phyloP scores from a whole-genome alignment of 2,113 vertebrate species.

The Pomatostomus ruficeps region DNA sequence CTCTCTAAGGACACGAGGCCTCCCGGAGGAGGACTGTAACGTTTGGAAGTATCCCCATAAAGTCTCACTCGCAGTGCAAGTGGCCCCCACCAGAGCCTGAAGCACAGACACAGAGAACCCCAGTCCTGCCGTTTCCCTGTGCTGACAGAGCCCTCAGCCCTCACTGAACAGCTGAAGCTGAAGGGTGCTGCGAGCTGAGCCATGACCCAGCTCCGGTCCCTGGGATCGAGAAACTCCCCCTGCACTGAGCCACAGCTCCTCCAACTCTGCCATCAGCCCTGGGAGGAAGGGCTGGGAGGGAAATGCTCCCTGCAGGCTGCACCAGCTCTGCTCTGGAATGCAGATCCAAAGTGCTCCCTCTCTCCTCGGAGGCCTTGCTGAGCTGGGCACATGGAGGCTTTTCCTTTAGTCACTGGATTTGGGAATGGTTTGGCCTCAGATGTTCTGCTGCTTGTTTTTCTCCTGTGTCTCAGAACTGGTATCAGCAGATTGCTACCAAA shows the following conservation, averaged over 20 bases:
- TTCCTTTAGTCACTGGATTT: background rate
- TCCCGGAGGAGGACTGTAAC: background rate
- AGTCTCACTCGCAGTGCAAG: background rate
- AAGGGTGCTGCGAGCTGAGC: background rate
- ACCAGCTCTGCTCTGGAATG: background rate
- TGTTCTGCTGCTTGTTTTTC: background rate
- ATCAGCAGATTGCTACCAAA: background rate
- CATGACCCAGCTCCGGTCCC: background rate
- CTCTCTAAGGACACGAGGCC: background rate
- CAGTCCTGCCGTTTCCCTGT: background rate
- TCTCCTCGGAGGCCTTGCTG: background rate
- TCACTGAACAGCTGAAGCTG: background rate
- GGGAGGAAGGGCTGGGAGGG: background rate
- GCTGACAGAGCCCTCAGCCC: background rate
- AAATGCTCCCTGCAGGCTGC: background rate
- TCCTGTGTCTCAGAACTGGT: background rate
- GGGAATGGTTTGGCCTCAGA: background rate
- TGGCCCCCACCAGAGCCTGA: background rate
- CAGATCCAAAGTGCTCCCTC: background rate
- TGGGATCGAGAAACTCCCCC: background rate
- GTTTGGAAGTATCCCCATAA: background rate
- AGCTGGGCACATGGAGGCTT: background rate
- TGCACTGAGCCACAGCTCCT: background rate
- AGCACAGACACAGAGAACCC: background rate
- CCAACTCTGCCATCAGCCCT: background rate